Evolutionary conservation across 2,797 vertebrate species (phyloP), one percentile per base, ranked within the genome.

Genomic region (Pangasius sanitwongsei): DNA sequence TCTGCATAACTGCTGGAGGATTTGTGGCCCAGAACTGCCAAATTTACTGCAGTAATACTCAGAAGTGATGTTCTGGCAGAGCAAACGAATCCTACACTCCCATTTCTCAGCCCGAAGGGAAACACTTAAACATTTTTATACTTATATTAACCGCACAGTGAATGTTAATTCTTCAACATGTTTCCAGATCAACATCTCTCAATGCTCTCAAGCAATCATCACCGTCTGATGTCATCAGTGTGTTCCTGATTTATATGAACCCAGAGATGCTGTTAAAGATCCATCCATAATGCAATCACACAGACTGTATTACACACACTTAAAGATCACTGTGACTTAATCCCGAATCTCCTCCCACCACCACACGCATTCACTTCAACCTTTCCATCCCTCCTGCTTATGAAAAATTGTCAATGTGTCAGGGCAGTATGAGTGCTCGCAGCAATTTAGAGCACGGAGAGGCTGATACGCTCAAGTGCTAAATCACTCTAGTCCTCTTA

Each of bases 401-500:
- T 6, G 12, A 63, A 74, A 50, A 75, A 77, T 50, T 25, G 48
- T 69, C 74, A 86, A 86, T 28, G 37, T 72, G 25, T 85, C 87
- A 84, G 87, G 74, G 72, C 61, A 59, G 63, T 53, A 18, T 6
- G 18, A 80, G 63, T 61, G 83, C 41, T 87, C 34, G 28, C 53
- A 67, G 37, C 74, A 48, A 78, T 84, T 87, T 78, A 28, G 84
- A 72, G 86, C 86, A 28, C 15, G 1, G 41, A 53, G n/a, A 87
- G 75, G 72, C 8, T 78, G 85, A 86, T 75, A 55, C 5, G 59
- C n/a, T 78, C 59, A 61, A 69, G 88, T 80, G 84, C 83, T 89
- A 81, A 86, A 86, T 86, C 74, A 70, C 75, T 89, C 83, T 48
- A 81, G 63, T 80, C 83, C 83, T 67, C 59, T 80, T n/a, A 80